Base-by-base conservation (phyloP, 1,140 invertebrate species). In the Melipona quadrifasciata region DNA sequence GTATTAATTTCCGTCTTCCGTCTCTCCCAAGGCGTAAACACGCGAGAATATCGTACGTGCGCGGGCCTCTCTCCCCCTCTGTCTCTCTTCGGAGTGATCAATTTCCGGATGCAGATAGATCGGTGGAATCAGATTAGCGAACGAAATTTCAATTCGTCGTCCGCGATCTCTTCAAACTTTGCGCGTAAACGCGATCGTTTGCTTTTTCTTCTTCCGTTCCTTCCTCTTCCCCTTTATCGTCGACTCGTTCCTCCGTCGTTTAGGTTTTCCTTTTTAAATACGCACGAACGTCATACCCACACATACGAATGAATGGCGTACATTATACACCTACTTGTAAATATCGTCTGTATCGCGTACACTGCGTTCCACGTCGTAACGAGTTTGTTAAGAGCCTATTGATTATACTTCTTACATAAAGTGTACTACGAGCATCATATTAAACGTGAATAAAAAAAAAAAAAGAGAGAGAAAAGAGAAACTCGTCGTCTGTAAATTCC, bases 401-500 rank as follows among this genome's bases (percentile, higher is more conserved):
- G 86, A 91, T 87, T 86, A 91, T 90, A 91, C 89, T 90, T 91
- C 90, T 90, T 86, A 89, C 87, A 86, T 89, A 84, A 87, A 88
- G 82, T 91, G 85, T 91, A 91, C 72, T 86, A 88, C 85, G 86
- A 85, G 68, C 75, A 87, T 85, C 85, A 85, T 91, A 89, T 88
- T 88, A 90, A 89, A 89, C 88, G 90, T 91, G 85, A 91, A 91
- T 90, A 91, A 73, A 47, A 47, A 47, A 47, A 47, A 47, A 47
- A 47, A 47, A 47, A 47, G 0, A 47, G 8, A 47, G 8, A 47
- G 0, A 47, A 11, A 47, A 47, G 8, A 47, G 8, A 47, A 91
- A 91, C 84, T 91, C 90, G 85, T 91, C 91, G 89, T 91, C 91
- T 91, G 90, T 91, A 91, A 88, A 89, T 91, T 88, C 84, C 88